Evolutionary conservation across 2,888 invertebrate genomes (phyloP).

Genomic region (Eupithecia centaureata): DNA sequence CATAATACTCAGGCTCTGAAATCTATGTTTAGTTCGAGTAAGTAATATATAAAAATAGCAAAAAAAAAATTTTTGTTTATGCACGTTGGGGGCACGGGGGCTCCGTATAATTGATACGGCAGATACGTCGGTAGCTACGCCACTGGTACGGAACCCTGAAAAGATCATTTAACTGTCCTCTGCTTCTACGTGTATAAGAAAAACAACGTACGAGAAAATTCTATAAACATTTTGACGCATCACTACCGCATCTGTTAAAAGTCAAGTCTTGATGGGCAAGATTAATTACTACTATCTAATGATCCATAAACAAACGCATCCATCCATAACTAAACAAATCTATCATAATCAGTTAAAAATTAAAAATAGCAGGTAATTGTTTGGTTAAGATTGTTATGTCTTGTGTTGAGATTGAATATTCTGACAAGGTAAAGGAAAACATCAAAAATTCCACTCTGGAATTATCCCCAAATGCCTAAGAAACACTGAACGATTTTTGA

Average conservation of each 20-base stretch:
- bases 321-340: not conserved
- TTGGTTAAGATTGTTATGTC: not conserved
- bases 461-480: not conserved
- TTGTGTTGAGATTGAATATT: not conserved
- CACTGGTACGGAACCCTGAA: no score
- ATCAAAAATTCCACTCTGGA: not conserved
- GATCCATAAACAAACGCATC: no score
- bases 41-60: no score
- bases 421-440: not conserved
- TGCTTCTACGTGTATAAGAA: no score
- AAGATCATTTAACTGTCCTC: no score
- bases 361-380: not conserved
- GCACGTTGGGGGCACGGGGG: no score
- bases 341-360: not conserved
- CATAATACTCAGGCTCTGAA: no score
- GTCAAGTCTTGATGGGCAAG: not conserved
- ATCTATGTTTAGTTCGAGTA: no score
- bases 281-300: not conserved
- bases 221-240: not conserved
- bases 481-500: not conserved
- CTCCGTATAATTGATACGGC: no score
- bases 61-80: no score
- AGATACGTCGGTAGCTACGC: no score
- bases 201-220: no score
- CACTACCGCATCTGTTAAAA: not conserved